Base-by-base conservation (phyloP, 64 coral and sea anemone species). In the Cladopsammia gracilis region DNA sequence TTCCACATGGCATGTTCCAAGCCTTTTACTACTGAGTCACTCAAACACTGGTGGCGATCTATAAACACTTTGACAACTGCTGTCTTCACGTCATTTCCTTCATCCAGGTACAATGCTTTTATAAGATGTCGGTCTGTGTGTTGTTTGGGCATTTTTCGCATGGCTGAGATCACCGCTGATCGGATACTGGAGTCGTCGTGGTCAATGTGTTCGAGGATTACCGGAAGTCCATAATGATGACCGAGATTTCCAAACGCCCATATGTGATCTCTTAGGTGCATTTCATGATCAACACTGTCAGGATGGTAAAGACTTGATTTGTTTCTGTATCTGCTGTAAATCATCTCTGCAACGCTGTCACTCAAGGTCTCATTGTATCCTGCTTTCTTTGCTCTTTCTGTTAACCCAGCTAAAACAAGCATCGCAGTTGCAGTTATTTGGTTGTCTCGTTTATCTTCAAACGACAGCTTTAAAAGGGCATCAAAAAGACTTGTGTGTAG, bases 211-310 rank as follows among this genome's bases (percentile, higher is more conserved):
- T 78, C 34, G 2, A 98, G 60, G 76, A 98, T 98, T 7, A 92
- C 72, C 10, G 89, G 71, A 65, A 98, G 80, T 57, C 83, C 93
- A 48, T 89, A 92, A 25, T 59, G 60, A 74, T 98, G 96, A 48
- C 96, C 96, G 1, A 98, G 86, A 61, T 98, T 98, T 15, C 96
- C 93, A 68, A 98, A 95, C n/a, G 96, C 96, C 96, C 96, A 98
- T 57, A 98, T 95, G 72, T 98, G 93, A 46, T 92, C 88, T 65
- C 89, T 74, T 70, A 98, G 74, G 25, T 92, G 92, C 3, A 86
- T 61, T 57, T 98, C 96, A 24, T 95, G 93, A 8, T 95, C 86
- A 20, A 54, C 53, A 62, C 93, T 98, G 15, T 98, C 96, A n/a
- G 89, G 77, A 76, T 95, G 82, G 51, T 92, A 81, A 26, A 95